Evolutionary conservation across 2,797 vertebrate genomes (phyloP), one percentile per base, ranked within the genome.

Genomic region (Mormyrus proboscirostris): DNA sequence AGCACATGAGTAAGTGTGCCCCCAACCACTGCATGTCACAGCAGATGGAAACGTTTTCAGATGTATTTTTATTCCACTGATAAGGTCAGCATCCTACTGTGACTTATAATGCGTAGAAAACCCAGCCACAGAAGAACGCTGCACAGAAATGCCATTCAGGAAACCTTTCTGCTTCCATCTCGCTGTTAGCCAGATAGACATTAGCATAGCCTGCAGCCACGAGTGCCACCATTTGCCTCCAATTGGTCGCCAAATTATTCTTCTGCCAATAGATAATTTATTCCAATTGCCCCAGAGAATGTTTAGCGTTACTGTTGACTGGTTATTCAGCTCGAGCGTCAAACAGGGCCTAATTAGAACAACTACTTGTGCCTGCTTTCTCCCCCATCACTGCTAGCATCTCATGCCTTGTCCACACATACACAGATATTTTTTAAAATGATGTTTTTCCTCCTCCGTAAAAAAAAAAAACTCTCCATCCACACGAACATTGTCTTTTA

Each of bases 11-110:
- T 84, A 25, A 50, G 38, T 84, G 16, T 3, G 6, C 6, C 44
- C 25, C 79, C 44, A 47, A 22, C 44, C 51, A 19, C 4, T 33
- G 51, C 6, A 5, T 57, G 85, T 57, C 51, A 86, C 33, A 29
- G 51, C 0, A 2, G 51, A 55, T 57, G 33, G 85, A 19, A 86
- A 57, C 6, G 51, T 86, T 50, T 19, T 57, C 25, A 55, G 5
- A 33, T 86, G 85, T 86, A 55, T 86, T 86, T 86, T 55, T 86
- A 86, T 57, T 86, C 85, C 2, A 6, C 85, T 86, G 85, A 55
- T 86, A 86, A 86, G 85, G 85, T 86, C 85, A 86, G 85, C 19
- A 7, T 86, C 83, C 47, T 16, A 51, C 83, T 86, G 83, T 50
- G 83, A 50, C 10, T 53, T 53, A 50, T 55, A 55, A 55, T 57